A percentile compares a stretch with the other conserved stretches of the same genome.
Conservation (phyloP, 2,797 vertebrate species). For the Sebastiscus tertius region DNA sequence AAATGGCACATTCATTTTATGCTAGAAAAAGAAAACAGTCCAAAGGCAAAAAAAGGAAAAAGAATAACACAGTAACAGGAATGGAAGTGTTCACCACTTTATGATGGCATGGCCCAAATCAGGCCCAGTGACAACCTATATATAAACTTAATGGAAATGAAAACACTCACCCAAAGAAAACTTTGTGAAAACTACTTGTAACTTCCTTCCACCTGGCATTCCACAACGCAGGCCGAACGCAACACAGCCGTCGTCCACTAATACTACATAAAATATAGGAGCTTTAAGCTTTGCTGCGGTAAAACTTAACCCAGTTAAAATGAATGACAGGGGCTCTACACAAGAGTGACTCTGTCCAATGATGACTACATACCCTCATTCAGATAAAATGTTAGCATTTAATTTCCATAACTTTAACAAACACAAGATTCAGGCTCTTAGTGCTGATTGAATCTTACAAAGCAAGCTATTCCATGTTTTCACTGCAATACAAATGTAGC, state of each 20-base stretch:
- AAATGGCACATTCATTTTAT: conserved; percentile 49
- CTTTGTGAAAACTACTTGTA: conserved; percentile 28
- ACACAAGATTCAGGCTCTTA: conserved; percentile 14
- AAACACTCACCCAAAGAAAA: conserved; percentile 59
- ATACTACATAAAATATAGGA: conserved; percentile 28
- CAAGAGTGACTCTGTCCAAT: conserved; percentile 5
- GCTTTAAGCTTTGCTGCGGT: conserved; percentile 24
- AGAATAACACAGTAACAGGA: conserved; percentile 36
- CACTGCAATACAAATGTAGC: conserved; percentile 7
- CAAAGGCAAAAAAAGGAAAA: conserved; percentile 26
- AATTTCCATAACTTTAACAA: conserved; percentile 20
- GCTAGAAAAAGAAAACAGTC: conserved; percentile 57
- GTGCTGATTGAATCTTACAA: conserved; percentile 24
- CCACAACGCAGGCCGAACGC: conserved; percentile 31
- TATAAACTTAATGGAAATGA: conserved; percentile 61
- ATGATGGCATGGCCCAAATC: conserved; percentile 41
- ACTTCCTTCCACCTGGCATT: conserved; percentile 73
- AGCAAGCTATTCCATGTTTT: conserved; percentile 19
- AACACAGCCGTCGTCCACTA: conserved; percentile 2
- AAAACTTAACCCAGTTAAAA: conserved; percentile 44
- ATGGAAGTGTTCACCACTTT: conserved; percentile 35
- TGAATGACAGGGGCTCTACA: conserved; percentile 13
- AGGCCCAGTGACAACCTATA: conserved; percentile 51
- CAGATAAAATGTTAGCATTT: conserved; percentile 13
- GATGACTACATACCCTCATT: conserved; percentile 27